Percentiles rank a stretch among this genome's conserved stretches.
Conservation (phyloP, 2,113 vertebrate species). For the Corvus moneduloides region DNA sequence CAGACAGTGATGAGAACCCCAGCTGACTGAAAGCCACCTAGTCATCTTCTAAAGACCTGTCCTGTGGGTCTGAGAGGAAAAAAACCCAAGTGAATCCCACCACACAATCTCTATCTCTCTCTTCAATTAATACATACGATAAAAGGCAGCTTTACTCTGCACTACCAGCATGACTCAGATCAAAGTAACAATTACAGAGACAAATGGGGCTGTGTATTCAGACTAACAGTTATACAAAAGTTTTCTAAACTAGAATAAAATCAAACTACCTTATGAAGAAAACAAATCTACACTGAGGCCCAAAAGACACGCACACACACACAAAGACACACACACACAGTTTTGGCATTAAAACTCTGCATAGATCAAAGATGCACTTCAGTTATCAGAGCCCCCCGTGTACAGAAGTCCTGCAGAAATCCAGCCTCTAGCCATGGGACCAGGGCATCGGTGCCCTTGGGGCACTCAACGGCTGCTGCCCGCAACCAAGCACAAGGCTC, state of each 20-base stretch:
- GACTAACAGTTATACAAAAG: not conserved
- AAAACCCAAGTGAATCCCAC: not conserved
- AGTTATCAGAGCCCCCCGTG: not conserved
- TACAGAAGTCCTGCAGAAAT: conserved; percentile 33
- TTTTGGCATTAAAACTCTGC: conserved; percentile 69
- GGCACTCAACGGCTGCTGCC: not conserved
- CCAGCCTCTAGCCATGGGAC: not conserved
- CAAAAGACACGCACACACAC: not conserved
- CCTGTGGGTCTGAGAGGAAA: not conserved
- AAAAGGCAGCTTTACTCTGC: conserved; percentile 25
- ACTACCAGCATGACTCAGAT: not conserved
- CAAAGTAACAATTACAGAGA: not conserved
- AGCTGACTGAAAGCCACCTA: not conserved
- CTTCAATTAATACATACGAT: not conserved
- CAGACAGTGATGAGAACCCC: not conserved
- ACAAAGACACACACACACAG: not conserved
- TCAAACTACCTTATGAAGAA: not conserved
- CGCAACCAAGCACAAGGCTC: not conserved
- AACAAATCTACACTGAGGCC: not conserved
- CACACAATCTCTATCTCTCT: not conserved
- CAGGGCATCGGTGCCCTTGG: not conserved
- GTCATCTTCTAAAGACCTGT: not conserved
- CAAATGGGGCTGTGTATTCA: not conserved
- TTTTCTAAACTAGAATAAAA: not conserved
- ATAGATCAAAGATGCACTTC: conserved; percentile 63